These are phyloP conservation scores for Characodon lateralis DNA, from an alignment of 2,797 vertebrate genomes.

Conservation along the genomic window DNA sequence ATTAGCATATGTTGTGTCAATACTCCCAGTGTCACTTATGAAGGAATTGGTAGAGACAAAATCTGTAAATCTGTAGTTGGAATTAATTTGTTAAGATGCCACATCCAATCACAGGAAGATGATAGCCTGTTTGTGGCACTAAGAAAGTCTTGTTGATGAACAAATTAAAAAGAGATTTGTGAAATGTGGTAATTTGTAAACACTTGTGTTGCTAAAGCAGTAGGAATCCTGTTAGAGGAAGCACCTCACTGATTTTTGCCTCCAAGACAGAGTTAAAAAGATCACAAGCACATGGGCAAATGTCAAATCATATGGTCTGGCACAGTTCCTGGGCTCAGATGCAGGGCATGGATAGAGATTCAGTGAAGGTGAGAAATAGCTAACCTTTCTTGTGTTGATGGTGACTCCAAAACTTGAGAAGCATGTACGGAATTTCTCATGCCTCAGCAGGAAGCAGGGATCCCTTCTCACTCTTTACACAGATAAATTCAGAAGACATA, in stretches of 20 bases:
- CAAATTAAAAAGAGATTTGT: slow-evolving; percentile 33
- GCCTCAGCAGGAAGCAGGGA: slow-evolving; percentile 59
- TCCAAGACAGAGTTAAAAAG: slow-evolving; percentile 47
- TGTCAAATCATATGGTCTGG: slow-evolving; percentile 53
- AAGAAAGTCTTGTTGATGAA: slow-evolving; percentile 26
- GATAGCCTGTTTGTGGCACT: slow-evolving; percentile 4
- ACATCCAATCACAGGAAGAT: slow-evolving; percentile 17
- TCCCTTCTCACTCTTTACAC: slow-evolving; percentile 37
- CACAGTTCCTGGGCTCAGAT: slow-evolving; percentile 48
- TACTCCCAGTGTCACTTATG: slow-evolving; percentile 19
- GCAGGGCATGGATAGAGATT: slow-evolving; percentile 42
- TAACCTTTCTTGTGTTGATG: slow-evolving; percentile 57
- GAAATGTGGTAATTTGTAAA: slow-evolving; percentile 40
- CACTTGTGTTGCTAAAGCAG: slow-evolving; percentile 16
- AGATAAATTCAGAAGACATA: slow-evolving; percentile 23
- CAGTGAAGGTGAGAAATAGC: slow-evolving; percentile 74
- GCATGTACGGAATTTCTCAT: slow-evolving; percentile 73
- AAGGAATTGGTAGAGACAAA: slow-evolving; percentile 42
- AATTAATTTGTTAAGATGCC: slow-evolving; percentile 67
- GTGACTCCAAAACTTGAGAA: slow-evolving; percentile 66
- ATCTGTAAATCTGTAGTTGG: slow-evolving; percentile 43
- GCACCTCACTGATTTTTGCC: slow-evolving; percentile 22
- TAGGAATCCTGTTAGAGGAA: slow-evolving; percentile 26
- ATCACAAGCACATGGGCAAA: slow-evolving; percentile 40
- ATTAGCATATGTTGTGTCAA: slow-evolving; percentile 19